These are phyloP conservation scores for Muschampia plurimacula DNA, from an alignment of 2,888 invertebrate genomes.

Conservation along the genomic window DNA sequence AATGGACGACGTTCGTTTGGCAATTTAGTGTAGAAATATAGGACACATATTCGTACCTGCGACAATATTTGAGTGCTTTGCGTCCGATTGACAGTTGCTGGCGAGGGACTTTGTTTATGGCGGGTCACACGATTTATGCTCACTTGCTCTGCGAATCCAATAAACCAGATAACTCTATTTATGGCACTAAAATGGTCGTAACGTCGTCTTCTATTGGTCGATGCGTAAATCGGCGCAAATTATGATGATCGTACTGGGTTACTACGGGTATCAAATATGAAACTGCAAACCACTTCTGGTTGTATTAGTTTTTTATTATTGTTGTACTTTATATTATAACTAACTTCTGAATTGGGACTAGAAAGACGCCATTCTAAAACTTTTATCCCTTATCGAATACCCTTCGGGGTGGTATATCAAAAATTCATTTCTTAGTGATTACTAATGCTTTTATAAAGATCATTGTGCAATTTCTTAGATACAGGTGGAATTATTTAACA, in stretches of 20 bases:
- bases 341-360: too few relatives aligned
- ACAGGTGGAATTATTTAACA: too few relatives aligned
- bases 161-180: slow-evolving; percentile 27
- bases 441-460: too few relatives aligned
- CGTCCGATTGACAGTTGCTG: slow-evolving; percentile 67
- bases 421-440: too few relatives aligned
- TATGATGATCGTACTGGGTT: slow-evolving; percentile 3
- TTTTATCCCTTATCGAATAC: too few relatives aligned
- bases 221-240: slow-evolving; percentile 18
- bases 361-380: too few relatives aligned
- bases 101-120: slow-evolving; percentile 28
- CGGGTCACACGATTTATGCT: slow-evolving; percentile 28
- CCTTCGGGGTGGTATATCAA: too few relatives aligned
- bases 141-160: slow-evolving; percentile 39
- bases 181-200: slow-evolving; percentile 16
- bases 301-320: too few relatives aligned
- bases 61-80: slow-evolving; percentile 58
- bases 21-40: slow-evolving; percentile 63
- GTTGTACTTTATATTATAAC: too few relatives aligned
- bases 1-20: slow-evolving; percentile 65
- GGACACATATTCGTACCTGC: slow-evolving; percentile 54
- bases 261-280: not conserved
- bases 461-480: too few relatives aligned
- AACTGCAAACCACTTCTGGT: not conserved
- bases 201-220: slow-evolving; percentile 10